phyloP scores from a whole-genome alignment of 92 coral and sea anemone genomes.

The Epizoanthus stellaris region DNA sequence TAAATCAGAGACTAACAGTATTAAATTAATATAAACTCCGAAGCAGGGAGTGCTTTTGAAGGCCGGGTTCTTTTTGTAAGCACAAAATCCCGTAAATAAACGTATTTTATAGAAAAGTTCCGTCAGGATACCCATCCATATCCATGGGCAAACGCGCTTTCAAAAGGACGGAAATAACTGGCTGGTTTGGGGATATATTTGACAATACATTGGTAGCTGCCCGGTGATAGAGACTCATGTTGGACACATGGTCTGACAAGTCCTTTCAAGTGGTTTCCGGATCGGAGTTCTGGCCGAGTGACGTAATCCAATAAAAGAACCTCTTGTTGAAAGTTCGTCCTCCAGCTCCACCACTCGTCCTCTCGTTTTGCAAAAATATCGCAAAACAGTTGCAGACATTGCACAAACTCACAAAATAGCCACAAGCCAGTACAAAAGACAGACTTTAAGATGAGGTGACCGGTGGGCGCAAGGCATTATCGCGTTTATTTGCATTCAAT shows the following conservation, averaged over 20 bases:
- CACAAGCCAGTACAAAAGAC: not conserved
- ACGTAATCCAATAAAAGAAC: conserved; percentile 36
- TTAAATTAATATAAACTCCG: too few species aligned
- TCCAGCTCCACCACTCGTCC: not conserved
- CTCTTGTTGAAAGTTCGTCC: conserved; percentile 8
- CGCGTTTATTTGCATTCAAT: conserved; percentile 70
- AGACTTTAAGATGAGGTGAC: conserved; percentile 7
- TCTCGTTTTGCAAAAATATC: not conserved
- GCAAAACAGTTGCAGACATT: too few species aligned
- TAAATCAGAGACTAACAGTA: too few species aligned
- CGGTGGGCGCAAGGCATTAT: conserved; percentile 21
- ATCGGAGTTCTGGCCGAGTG: not conserved
- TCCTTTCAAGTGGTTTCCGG: conserved; percentile 36
- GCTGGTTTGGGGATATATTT: not conserved
- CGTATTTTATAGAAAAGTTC: not conserved
- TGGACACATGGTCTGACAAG: conserved; percentile 21
- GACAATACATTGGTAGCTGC: not conserved
- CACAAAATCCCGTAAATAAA: not conserved
- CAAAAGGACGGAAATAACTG: not conserved
- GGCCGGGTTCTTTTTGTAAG: not conserved
- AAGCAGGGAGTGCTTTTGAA: too few species aligned
- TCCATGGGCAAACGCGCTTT: not conserved
- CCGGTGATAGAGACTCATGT: conserved; percentile 28
- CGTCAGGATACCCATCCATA: not conserved
- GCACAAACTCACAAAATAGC: not conserved